These are phyloP conservation scores for Gastrophryne carolinensis DNA, from an alignment of 2,797 vertebrate species.

Conservation along the genomic window DNA sequence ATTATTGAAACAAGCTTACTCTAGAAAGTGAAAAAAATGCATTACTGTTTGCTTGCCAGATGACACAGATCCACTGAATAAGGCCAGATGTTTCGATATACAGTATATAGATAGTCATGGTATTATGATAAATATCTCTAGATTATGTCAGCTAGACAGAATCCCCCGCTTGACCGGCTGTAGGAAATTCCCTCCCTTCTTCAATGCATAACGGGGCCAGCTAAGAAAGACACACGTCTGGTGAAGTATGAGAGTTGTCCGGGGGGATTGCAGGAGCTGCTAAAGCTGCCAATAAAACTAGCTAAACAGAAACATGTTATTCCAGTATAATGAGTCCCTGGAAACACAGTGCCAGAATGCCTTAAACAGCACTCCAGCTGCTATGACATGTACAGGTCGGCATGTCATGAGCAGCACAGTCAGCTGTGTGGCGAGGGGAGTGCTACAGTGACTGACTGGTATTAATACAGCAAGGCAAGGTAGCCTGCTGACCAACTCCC, in stretches of 20 bases:
- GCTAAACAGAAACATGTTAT: conserved; percentile 50
- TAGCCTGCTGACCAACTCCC: too few species aligned
- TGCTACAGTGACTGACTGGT: background rate
- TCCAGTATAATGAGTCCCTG: conserved; percentile 39
- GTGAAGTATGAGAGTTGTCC: conserved; percentile 22
- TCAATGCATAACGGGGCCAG: conserved; percentile 8
- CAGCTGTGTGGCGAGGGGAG: background rate
- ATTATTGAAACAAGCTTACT: background rate
- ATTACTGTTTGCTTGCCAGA: background rate
- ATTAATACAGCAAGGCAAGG: too few species aligned
- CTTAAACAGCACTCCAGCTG: background rate
- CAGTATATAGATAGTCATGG: background rate
- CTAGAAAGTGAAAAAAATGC: background rate
- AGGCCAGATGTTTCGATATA: background rate
- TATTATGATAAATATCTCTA: conserved; percentile 9
- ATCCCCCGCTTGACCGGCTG: conserved; percentile 15
- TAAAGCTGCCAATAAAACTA: conserved; percentile 36
- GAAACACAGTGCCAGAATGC: conserved; percentile 5
- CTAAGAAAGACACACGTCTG: conserved; percentile 19
- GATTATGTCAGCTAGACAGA: background rate
- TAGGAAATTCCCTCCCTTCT: conserved; percentile 29
- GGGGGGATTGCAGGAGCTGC: conserved; percentile 40
- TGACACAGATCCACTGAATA: background rate
- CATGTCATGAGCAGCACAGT: background rate
- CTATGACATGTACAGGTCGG: background rate